Evolutionary conservation across 2,797 vertebrate species (phyloP), one percentile per base, ranked within the genome.

Genomic region (Manis javanica): DNA sequence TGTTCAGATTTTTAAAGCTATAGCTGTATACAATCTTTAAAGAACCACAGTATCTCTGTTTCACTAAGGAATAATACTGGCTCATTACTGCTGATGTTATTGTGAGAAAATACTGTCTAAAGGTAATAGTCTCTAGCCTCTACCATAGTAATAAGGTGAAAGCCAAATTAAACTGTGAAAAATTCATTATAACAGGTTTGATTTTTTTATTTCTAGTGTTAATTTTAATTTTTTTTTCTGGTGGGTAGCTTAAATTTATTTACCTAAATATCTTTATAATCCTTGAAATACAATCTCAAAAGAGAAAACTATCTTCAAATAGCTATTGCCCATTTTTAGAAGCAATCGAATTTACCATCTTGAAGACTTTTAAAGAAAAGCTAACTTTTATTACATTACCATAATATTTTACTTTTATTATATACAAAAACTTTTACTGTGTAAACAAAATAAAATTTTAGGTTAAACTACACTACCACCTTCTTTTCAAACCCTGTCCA

Each of bases 101-200:
- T 29, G 29, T 42, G 39, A 88, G n/a, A 89, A 97, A 97, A 97
- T 53, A 90, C 6, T 79, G 13, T 77, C 68, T 91, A 89, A 97
- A 97, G 26, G 77, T 75, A 97, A 96, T 7, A 89, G 59, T 93
- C 34, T 96, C 92, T 97, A 93, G 89, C 69, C 34, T 94, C 51
- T 91, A 91, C 37, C 83, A 46, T 0, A 83, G 9, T 68, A 95
- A 82, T 93, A 96, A 97, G 98, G 69, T 93, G 78, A 94, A 0
- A 95, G 29, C 24, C 91, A 98, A 98, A 95, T 97, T 85, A 98
- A 53, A 83, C 7, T 78, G 66, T 85, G 57, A 97, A 94, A 96
- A 98, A 88, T 96, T 97, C 31, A 98, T 92, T 92, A 55, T 26
- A 93, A 87, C 4, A 92, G 34, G 24, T 31, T 89, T 19, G 0